Evolutionary conservation across 1,140 invertebrate species (phyloP), one percentile per base, ranked within the genome.

Genomic region (Trichogramma pretiosum): DNA sequence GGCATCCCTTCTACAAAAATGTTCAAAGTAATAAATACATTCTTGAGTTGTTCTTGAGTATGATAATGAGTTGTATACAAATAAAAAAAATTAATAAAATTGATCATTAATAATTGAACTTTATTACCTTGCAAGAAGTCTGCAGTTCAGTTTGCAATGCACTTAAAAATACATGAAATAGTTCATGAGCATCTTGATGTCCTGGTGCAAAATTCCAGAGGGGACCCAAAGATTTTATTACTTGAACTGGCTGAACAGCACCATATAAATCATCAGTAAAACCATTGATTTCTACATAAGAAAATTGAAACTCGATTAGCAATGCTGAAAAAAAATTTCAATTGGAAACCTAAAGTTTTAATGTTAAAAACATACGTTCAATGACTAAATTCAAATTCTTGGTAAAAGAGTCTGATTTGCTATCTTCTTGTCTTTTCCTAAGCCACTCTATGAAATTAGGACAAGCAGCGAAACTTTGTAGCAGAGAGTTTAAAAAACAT

Each of bases 101-200:
- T n/a, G n/a, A n/a, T n/a, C n/a, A n/a, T n/a, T n/a, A n/a, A n/a
- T n/a, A n/a, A n/a, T n/a, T n/a, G n/a, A n/a, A n/a, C n/a, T n/a
- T n/a, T n/a, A n/a, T n/a, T 65, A 82, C 80, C 62, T 78, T 79
- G 60, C 73, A 75, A 13, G 70, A 57, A 28, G 73, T 69, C 42
- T 79, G 72, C 13, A 81, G 78, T 70, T 95, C 90, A 67, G 90
- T 84, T 67, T 92, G 88, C 16, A 95, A 71, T 22, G 89, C 90
- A 21, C 85, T 80, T 10, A 92, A 75, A 53, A 96, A 64, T 11
- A 91, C 82, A 72, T 93, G 88, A 50, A 93, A 84, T 36, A 94
- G 64, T 66, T 96, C 91, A 67, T 94, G 90, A 16, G 89, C 87
- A 75, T 96, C 92, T 73, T 94, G 90, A 70, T 96, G 87, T 53